Conservation (phyloP, 2,797 vertebrate species). For the Enteromius viviparus region DNA sequence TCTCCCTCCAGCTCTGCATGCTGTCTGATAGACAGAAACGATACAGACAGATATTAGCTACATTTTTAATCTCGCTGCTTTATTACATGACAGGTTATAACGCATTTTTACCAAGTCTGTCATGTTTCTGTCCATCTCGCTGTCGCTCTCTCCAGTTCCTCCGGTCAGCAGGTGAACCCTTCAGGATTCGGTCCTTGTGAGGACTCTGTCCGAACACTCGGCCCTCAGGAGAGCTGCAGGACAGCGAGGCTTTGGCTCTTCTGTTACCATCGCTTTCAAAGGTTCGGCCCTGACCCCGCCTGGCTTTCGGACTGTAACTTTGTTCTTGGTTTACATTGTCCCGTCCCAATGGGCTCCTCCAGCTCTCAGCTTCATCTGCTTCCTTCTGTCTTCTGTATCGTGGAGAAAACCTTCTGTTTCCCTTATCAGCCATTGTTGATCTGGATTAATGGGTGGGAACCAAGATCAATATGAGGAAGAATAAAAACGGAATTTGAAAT, state of each 20-base stretch:
- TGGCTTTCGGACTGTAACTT: slow-evolving; percentile 74
- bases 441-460: background rate
- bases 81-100: background rate
- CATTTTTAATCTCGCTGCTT: slow-evolving; percentile 42
- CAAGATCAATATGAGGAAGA: background rate
- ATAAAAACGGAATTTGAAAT: background rate
- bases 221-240: slow-evolving; percentile 76
- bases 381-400: slow-evolving; percentile 20
- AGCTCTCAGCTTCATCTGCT: slow-evolving; percentile 74
- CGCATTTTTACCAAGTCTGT: slow-evolving; percentile 70
- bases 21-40: background rate
- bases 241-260: slow-evolving; percentile 68
- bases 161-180: slow-evolving; percentile 68
- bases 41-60: background rate
- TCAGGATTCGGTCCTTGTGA: slow-evolving; percentile 78
- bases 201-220: slow-evolving; percentile 77
- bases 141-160: slow-evolving; percentile 82
- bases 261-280: slow-evolving; percentile 79
- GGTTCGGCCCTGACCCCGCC: slow-evolving; percentile 67
- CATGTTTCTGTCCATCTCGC: slow-evolving; percentile 74
- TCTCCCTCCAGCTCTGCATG: slow-evolving; percentile 17
- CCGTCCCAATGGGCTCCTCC: slow-evolving; percentile 70
- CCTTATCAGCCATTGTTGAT: background rate
- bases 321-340: slow-evolving; percentile 74
- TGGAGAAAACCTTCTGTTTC: slow-evolving; percentile 29